Evolutionary conservation across 1,140 invertebrate species (phyloP), one percentile per base, ranked within the genome.

Genomic region (Carcinoscorpius rotundicauda): DNA sequence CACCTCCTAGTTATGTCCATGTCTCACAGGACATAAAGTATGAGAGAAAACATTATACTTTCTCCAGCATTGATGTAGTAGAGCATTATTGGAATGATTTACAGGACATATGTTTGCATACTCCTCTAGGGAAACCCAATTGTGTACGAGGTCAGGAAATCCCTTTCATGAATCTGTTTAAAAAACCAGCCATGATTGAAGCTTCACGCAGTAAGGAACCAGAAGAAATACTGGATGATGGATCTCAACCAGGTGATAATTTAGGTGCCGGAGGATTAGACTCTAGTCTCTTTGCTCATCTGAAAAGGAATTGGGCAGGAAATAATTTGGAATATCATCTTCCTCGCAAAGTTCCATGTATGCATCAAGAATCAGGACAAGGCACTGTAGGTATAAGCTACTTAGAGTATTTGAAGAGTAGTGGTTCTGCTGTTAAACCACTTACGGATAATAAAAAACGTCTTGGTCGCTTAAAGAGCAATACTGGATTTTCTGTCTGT

Each of bases 21-120:
- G 80, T 87, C 3, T 81, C 81, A 29, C 59, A 70, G 11, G 78
- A 83, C 3, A 5, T 68, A 58, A 51, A 59, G 6, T 69, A 69
- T 52, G 55, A 64, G 51, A 58, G 4, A 6, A 66, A 63, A n/a
- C 6, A 9, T 29, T 69, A 48, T 10, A 51, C n/a, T 49, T 87
- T 91, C 67, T 67, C 78, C 1, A 77, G 73, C 4, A 71, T 80
- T 3, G 71, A 80, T 6, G 80, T 83, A 66, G 74, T 90, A 0
- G 80, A 84, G 6, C 79, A 82, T n/a, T 90, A 87, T 73, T 91
- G 88, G 88, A 81, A 72, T 62, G 82, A 87, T 58, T 76, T 89
- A 73, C 83, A 84, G 79, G 81, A 80, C 51, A 84, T 84, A 58
- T 84, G 84, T 67, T 79, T 87, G 49, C 81, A 83, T 65, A 88